A percentile compares a stretch with the other conserved stretches of the same genome.
phyloP scores from a whole-genome alignment of 1,140 invertebrate species.

The Cyrtorhinus lividipennis region DNA sequence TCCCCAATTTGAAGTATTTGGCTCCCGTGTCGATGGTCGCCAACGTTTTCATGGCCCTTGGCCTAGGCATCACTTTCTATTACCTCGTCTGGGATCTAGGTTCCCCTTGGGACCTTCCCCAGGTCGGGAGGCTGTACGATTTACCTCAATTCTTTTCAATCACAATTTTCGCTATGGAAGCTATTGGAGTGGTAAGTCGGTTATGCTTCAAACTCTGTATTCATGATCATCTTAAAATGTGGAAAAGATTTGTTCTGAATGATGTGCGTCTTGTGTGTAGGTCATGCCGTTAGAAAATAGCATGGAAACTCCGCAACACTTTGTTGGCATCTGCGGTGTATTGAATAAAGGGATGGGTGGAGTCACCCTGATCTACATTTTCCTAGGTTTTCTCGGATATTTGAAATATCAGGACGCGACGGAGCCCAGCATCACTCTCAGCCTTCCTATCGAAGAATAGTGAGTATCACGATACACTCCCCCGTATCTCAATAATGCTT shows the following conservation, averaged over 20 bases:
- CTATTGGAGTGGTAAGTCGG: conserved; percentile 64
- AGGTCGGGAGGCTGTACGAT: conserved; percentile 11
- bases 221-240: no score
- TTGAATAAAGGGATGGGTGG: conserved; percentile 76
- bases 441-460: conserved; percentile 53
- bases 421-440: conserved; percentile 55
- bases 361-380: conserved; percentile 68
- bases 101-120: conserved; percentile 28
- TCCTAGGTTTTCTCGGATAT: conserved; percentile 80
- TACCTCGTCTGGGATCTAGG: conserved; percentile 49
- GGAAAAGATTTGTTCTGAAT: no score
- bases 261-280: no score
- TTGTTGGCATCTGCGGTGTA: conserved; percentile 70
- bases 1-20: conserved; percentile 64
- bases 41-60: conserved; percentile 60
- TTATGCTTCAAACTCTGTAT: no score
- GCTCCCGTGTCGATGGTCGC: conserved; percentile 69
- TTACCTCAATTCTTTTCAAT: conserved; percentile 61
- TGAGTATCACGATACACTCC: no score
- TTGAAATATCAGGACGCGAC: conserved; percentile 54
- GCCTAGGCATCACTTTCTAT: conserved; percentile 61
- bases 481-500: no score
- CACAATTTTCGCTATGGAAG: conserved; percentile 71
- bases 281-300: conserved; percentile 84
- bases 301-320: conserved; percentile 70